These are phyloP conservation scores for Idaea straminata DNA, from an alignment of 2,888 invertebrate genomes.

Conservation along the genomic window DNA sequence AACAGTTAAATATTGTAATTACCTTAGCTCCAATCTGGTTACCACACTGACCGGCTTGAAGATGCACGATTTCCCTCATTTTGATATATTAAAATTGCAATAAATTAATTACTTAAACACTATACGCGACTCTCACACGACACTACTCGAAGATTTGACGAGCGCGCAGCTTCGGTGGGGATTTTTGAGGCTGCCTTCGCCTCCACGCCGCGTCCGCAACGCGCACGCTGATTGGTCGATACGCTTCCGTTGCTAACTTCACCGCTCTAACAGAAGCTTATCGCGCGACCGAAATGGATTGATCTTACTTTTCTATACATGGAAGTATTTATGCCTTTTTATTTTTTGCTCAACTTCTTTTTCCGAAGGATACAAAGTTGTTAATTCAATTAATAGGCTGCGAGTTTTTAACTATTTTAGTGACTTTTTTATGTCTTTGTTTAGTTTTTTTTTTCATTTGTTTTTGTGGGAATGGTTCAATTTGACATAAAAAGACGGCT, in stretches of 20 bases:
- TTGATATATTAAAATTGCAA: slow-evolving; percentile 65
- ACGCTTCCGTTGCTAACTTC: slow-evolving; percentile 53
- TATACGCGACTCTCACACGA: slow-evolving; percentile 69
- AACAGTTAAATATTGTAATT: slow-evolving; percentile 20
- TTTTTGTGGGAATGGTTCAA: slow-evolving; percentile 40
- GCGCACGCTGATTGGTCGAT: slow-evolving; percentile 57
- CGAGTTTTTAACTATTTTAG: slow-evolving; percentile 1
- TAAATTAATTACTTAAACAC: slow-evolving; percentile 66
- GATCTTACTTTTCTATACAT: slow-evolving; percentile 52
- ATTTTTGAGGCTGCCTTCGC: slow-evolving; percentile 72
- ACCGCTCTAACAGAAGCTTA: slow-evolving; percentile 38
- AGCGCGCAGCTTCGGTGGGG: slow-evolving; percentile 54
- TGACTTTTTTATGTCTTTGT: background rate
- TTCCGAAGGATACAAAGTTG: background rate
- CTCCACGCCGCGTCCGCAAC: slow-evolving; percentile 60
- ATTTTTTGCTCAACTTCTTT: slow-evolving; percentile 12
- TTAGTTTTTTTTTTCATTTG: background rate
- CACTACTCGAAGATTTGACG: slow-evolving; percentile 72
- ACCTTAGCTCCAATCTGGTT: slow-evolving; percentile 89
- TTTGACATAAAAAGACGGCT: slow-evolving; percentile 41
- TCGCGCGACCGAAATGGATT: slow-evolving; percentile 50
- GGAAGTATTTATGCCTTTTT: slow-evolving; percentile 25
- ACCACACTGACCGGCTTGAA: slow-evolving; percentile 91
- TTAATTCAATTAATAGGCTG: slow-evolving; percentile 8
- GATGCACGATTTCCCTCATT: slow-evolving; percentile 92